A percentile compares a stretch with the other conserved stretches of the same genome.
Conservation (phyloP, 2,113 vertebrate species). For the Dasyprocta punctata region DNA sequence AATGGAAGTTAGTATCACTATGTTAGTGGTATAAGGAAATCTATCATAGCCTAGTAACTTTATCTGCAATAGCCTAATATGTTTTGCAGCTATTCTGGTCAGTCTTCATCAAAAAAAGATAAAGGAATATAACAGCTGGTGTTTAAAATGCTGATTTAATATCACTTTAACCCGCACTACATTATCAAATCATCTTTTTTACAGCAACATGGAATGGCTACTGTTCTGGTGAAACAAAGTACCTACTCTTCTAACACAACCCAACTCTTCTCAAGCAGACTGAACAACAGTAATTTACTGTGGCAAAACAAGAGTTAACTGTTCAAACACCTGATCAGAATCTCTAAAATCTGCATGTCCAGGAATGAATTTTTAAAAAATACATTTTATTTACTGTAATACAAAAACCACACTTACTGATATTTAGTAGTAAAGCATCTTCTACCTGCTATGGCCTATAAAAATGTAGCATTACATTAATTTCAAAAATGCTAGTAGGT, state of each 20-base stretch:
- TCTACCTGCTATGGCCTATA: conserved; percentile 39
- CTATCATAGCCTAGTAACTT: neutral
- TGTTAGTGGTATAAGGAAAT: conserved; percentile 34
- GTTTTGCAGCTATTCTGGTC: conserved; percentile 17
- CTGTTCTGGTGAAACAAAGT: conserved; percentile 16
- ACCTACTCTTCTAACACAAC: conserved; percentile 19
- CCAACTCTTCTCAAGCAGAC: neutral
- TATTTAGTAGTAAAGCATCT: conserved; percentile 54
- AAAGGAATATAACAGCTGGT: conserved; percentile 45
- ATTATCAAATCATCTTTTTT: conserved; percentile 60
- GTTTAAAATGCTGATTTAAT: conserved; percentile 60
- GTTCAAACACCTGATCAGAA: conserved; percentile 23
- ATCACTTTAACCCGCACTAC: conserved; percentile 45
- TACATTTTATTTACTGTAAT: conserved; percentile 21
- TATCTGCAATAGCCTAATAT: conserved; percentile 21
- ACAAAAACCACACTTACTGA: conserved; percentile 39
- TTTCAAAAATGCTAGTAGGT: conserved; percentile 36
- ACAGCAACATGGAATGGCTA: conserved; percentile 12
- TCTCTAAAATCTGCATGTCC: conserved; percentile 26
- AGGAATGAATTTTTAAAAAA: neutral
- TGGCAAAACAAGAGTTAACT: conserved; percentile 54
- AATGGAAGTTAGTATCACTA: conserved; percentile 22
- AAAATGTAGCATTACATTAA: conserved; percentile 51
- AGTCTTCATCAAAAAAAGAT: neutral
- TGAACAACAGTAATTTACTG: conserved; percentile 28